Conservation (phyloP, 2,888 invertebrate genomes). For the Noctua fimbriata region DNA sequence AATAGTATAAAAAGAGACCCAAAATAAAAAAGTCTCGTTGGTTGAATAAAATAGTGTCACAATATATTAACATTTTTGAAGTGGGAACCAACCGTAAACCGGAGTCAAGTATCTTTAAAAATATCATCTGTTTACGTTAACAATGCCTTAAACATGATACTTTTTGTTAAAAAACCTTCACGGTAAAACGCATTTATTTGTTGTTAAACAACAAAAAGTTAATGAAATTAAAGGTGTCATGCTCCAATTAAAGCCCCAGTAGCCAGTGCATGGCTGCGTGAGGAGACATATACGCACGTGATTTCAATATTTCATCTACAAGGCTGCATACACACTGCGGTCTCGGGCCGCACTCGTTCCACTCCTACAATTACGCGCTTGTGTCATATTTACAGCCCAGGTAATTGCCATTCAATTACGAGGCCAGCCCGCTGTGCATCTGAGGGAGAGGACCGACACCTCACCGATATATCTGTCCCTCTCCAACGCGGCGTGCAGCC, state of each 20-base stretch:
- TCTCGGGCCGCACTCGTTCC: slow-evolving; percentile 85
- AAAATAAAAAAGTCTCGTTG: slow-evolving; percentile 54
- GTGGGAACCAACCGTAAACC: slow-evolving; percentile 65
- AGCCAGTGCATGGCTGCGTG: slow-evolving; percentile 57
- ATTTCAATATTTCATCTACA: slow-evolving; percentile 87
- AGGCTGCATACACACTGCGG: slow-evolving; percentile 83
- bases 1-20: slow-evolving; percentile 57
- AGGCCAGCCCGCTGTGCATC: slow-evolving; percentile 83
- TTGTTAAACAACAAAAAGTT: slow-evolving; percentile 46
- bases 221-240: slow-evolving; percentile 54
- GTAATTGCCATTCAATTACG: slow-evolving; percentile 91
- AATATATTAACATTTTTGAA: slow-evolving; percentile 67
- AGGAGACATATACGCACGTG: slow-evolving; percentile 76
- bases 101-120: slow-evolving; percentile 65
- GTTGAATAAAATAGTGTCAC: slow-evolving; percentile 70
- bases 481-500: slow-evolving; percentile 80
- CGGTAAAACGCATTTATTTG: slow-evolving; percentile 47
- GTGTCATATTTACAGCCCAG: slow-evolving; percentile 91
- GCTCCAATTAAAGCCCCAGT: slow-evolving; percentile 62
- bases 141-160: slow-evolving; percentile 58
- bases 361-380: slow-evolving; percentile 90
- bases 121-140: slow-evolving; percentile 53
- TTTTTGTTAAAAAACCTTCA: slow-evolving; percentile 49
- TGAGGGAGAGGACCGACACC: slow-evolving; percentile 74
- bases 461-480: slow-evolving; percentile 72